Percentiles rank a stretch among this genome's conserved stretches.
These are phyloP conservation scores for Phasia obesa DNA, from an alignment of 2,888 invertebrate species.

Conservation along the genomic window DNA sequence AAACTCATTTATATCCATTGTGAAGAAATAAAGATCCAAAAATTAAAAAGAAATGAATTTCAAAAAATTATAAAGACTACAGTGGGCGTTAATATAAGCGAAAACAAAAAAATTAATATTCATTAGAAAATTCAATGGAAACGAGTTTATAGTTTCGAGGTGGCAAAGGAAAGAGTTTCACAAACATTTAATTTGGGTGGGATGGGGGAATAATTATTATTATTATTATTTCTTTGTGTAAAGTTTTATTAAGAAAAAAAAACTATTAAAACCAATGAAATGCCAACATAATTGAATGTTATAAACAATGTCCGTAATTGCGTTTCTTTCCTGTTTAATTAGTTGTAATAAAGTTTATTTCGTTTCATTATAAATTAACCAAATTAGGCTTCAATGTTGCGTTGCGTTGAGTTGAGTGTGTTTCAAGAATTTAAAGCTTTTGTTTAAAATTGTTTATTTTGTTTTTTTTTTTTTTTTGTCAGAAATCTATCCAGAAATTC, in stretches of 20 bases:
- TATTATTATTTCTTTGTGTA: not conserved
- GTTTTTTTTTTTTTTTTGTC: constrained; percentile 33
- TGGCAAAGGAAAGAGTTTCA: constrained; percentile 33
- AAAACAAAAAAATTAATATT: constrained; percentile 47
- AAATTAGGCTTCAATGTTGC: constrained; percentile 61
- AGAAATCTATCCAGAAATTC: constrained; percentile 44
- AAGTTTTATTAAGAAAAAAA: constrained; percentile 21
- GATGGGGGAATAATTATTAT: not conserved
- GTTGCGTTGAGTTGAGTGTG: too few relatives aligned
- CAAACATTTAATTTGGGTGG: not conserved
- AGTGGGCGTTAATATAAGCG: constrained; percentile 57
- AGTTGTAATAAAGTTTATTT: constrained; percentile 33
- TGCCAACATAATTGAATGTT: not conserved
- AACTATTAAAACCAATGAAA: not conserved
- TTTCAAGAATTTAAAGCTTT: constrained; percentile 33
- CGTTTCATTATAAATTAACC: constrained; percentile 47
- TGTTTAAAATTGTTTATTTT: constrained; percentile 20
- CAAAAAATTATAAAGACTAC: constrained; percentile 32
- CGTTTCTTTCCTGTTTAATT: constrained; percentile 41
- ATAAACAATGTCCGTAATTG: not conserved
- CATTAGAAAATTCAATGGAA: constrained; percentile 53
- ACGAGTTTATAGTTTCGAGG: constrained; percentile 26
- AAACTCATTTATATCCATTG: constrained; percentile 58
- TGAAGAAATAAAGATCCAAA: constrained; percentile 32
- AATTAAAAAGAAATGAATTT: too few relatives aligned